Conservation (phyloP, 1,140 invertebrate species). For the Zaprionus inermis region DNA sequence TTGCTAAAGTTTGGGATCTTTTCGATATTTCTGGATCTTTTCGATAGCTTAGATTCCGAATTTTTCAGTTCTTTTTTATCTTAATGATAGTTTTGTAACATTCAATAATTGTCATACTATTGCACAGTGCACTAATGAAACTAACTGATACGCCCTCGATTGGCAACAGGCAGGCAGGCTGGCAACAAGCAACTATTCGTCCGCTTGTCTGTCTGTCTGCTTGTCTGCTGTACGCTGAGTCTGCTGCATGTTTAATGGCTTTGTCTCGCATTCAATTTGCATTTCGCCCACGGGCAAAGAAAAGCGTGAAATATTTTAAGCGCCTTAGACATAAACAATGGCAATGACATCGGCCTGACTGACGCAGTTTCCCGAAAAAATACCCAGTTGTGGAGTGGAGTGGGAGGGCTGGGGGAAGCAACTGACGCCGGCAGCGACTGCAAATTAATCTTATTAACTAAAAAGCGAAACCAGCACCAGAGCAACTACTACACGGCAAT, state of each 20-base stretch:
- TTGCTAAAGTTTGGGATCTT: too few relatives aligned
- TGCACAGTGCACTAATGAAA: too few relatives aligned
- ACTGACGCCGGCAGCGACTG: conserved; percentile 44
- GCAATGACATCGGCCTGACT: conserved; percentile 17
- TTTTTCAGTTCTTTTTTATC: too few relatives aligned
- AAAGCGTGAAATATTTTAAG: conserved; percentile 60
- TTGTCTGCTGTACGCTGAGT: conserved; percentile 4
- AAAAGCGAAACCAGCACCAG: conserved; percentile 45
- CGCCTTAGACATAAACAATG: conserved; percentile 44
- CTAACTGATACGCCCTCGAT: neutral
- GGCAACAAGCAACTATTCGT: neutral
- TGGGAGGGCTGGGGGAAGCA: too few relatives aligned
- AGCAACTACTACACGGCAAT: conserved; percentile 18
- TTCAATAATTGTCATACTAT: too few relatives aligned
- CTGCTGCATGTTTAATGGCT: conserved; percentile 49
- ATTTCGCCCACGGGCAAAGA: conserved; percentile 58
- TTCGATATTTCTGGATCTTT: too few relatives aligned
- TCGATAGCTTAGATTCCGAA: too few relatives aligned
- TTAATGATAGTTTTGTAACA: too few relatives aligned
- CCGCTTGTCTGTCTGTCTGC: too few relatives aligned
- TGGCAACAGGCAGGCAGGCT: neutral
- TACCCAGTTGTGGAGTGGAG: neutral
- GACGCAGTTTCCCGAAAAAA: conserved; percentile 20
- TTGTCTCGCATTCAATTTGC: conserved; percentile 62
- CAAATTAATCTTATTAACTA: conserved; percentile 63